Base-by-base conservation (phyloP, 2,888 invertebrate genomes). In the Diabrotica balteata region DNA sequence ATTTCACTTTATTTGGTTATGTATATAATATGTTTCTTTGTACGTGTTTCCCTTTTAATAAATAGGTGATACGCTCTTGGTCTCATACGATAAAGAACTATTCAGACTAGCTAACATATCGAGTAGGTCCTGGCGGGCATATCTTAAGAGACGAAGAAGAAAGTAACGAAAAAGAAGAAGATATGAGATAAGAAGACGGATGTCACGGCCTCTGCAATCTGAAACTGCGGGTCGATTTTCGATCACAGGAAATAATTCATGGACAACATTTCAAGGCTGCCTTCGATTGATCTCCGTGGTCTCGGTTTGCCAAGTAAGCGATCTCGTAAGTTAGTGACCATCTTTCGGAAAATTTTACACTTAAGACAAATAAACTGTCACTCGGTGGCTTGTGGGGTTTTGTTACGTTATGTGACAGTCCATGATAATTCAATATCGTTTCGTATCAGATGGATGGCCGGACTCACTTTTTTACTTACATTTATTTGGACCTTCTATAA, bases 211-310 rank as follows among this genome's bases (percentile, higher is more conserved):
- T 63, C 67, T 45, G 50, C 63, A 58, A 67, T 61, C 45, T 57
- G 10, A 57, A 42, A 57, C 17, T 44, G 45, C 55, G 55, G 43
- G 45, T 57, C 45, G 67, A 51, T 58, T 58, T 50, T 57, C 63
- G 59, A 67, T 67, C 67, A 67, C 63, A 63, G 63, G 59, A 67
- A 67, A 67, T 67, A 67, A 59, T 62, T 54, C 59, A 63, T 62
- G 51, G 58, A 58, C 62, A 52, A 67, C 66, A 62, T 57, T 50
- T 62, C 66, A 58, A 67, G 66, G 45, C 55, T 60, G 47, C 55
- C 57, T 62, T 42, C 61, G 58, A 67, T 67, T 62, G 62, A 67
- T 67, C 66, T 62, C 32, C 32, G 54, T 54, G 32, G 32, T 32
- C 32, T 32, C 32, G 43, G 54, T 54, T 54, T 54, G 43, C 54